Percentiles rank a stretch among this genome's conserved stretches.
phyloP scores from a whole-genome alignment of 2,113 vertebrate species.

The Psittacula cyanocephala region DNA sequence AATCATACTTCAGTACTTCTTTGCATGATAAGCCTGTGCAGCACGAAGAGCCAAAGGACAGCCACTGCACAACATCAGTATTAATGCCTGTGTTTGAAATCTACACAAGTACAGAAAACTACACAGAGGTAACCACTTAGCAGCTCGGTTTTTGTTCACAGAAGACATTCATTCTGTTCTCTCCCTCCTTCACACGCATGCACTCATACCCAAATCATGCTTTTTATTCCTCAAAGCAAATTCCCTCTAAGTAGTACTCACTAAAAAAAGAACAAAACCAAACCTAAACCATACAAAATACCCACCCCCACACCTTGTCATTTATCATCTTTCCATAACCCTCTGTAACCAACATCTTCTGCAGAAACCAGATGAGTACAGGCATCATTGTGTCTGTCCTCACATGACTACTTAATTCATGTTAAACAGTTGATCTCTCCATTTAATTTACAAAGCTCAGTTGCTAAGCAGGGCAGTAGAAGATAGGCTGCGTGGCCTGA shows the following conservation, averaged over 20 bases:
- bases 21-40: neutral
- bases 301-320: neutral
- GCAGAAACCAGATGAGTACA: neutral
- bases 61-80: neutral
- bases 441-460: constrained; percentile 1
- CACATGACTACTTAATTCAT: neutral
- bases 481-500: neutral
- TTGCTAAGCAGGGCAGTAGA: neutral
- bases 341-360: neutral
- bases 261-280: neutral
- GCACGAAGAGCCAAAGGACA: neutral
- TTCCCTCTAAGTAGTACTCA: neutral
- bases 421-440: neutral
- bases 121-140: neutral
- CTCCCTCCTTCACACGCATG: neutral
- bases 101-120: neutral
- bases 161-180: neutral
- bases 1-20: neutral
- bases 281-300: neutral
- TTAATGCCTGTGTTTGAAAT: neutral
- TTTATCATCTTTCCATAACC: neutral
- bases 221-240: neutral
- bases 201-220: neutral
- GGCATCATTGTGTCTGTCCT: neutral
- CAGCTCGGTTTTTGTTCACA: neutral